Conservation (phyloP, 2,888 invertebrate genomes). For the Cephus rjabovi region DNA sequence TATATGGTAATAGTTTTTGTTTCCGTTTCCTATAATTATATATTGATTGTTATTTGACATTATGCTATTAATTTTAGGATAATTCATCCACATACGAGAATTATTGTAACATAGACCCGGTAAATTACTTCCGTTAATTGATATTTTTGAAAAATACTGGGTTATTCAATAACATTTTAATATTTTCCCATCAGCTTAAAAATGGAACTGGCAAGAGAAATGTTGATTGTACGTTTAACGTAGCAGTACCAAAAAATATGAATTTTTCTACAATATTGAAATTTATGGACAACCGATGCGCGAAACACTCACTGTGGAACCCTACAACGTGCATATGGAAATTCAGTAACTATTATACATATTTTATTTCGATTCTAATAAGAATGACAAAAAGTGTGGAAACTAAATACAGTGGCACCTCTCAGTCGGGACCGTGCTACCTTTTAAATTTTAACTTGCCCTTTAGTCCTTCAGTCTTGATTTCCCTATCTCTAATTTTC, state of each 20-base stretch:
- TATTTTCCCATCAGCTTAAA: background rate
- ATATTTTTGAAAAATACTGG: background rate
- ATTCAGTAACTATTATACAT: constrained; percentile 17
- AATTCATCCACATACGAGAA: background rate
- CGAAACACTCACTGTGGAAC: constrained; percentile 34
- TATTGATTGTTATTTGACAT: background rate
- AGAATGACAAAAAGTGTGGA: background rate
- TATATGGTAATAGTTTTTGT: background rate
- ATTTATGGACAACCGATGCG: constrained; percentile 37
- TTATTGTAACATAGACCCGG: background rate
- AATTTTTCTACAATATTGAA: constrained; percentile 31
- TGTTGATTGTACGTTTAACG: constrained; percentile 29
- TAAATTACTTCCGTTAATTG: background rate
- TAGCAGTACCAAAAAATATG: constrained; percentile 9
- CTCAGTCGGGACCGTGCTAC: too few species aligned
- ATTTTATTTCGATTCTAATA: background rate
- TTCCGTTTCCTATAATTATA: background rate
- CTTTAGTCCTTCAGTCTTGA: too few species aligned
- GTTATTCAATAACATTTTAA: background rate
- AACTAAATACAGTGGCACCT: too few species aligned
- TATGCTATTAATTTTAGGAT: background rate
- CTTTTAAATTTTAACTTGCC: too few species aligned
- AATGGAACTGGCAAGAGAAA: background rate
- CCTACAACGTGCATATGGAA: constrained; percentile 34
- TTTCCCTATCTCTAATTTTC: too few species aligned